These are phyloP conservation scores for Drosophila setifemur DNA, from an alignment of 1,140 invertebrate species.

Conservation along the genomic window DNA sequence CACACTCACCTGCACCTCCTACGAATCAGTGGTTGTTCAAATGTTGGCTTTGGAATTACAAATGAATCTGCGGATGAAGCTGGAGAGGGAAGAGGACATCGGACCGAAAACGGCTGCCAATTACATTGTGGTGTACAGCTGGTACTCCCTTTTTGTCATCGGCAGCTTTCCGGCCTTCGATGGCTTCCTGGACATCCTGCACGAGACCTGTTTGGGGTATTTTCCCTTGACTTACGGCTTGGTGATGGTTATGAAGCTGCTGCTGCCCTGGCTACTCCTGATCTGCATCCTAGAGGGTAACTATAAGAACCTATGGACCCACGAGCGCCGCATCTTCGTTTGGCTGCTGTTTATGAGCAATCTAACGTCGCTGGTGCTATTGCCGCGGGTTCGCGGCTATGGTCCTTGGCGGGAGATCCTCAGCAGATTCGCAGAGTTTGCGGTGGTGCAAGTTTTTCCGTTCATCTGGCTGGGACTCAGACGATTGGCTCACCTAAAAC, in stretches of 20 bases:
- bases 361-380: conserved; percentile 19
- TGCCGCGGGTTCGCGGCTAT: conserved; percentile 5
- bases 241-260: conserved; percentile 25
- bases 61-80: conserved; percentile 23
- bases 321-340: conserved; percentile 25
- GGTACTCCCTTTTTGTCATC: conserved; percentile 38
- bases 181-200: background rate
- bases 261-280: conserved; percentile 34
- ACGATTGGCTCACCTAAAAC: conserved; percentile 3
- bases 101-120: background rate
- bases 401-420: conserved; percentile 4
- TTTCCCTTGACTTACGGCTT: background rate
- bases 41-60: conserved; percentile 40
- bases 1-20: conserved; percentile 41
- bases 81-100: background rate
- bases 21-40: conserved; percentile 47
- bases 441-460: conserved; percentile 29
- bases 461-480: conserved; percentile 14
- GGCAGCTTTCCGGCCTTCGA: conserved; percentile 28
- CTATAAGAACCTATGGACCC: background rate
- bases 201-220: conserved; percentile 30
- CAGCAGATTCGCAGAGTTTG: conserved; percentile 2
- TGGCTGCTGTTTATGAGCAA: conserved; percentile 35
- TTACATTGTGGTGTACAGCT: conserved; percentile 48
- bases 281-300: conserved; percentile 32